Percentiles rank a stretch among this genome's conserved stretches.
These are phyloP conservation scores for Porites australiensis DNA, from an alignment of 64 coral and sea anemone genomes.

Conservation along the genomic window DNA sequence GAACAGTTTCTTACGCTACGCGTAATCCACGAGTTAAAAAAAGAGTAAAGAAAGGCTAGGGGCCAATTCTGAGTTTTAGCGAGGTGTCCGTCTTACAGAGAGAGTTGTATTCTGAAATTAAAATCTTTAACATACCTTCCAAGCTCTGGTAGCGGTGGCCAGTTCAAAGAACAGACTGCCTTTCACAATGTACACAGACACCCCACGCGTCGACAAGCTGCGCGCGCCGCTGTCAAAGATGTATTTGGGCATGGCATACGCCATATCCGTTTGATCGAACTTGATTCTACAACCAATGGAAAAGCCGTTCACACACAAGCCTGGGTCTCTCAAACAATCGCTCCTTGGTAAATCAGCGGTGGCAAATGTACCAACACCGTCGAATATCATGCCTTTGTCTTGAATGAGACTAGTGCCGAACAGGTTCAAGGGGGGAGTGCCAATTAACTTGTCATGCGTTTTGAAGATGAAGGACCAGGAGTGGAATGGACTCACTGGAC, in stretches of 20 bases:
- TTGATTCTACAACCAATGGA: slow-evolving; percentile 73
- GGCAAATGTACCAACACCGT: slow-evolving; percentile 62
- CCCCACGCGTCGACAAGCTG: slow-evolving; percentile 66
- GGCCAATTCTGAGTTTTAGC: too few species aligned
- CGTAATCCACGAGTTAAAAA: too few species aligned
- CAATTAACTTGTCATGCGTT: slow-evolving; percentile 53
- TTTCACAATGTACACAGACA: slow-evolving; percentile 70
- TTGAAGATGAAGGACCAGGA: slow-evolving; percentile 55
- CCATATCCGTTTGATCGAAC: slow-evolving; percentile 50
- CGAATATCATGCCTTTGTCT: slow-evolving; percentile 63
- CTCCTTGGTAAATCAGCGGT: slow-evolving; percentile 3
- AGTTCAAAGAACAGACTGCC: slow-evolving; percentile 77
- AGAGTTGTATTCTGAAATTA: not conserved
- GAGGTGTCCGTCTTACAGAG: not conserved
- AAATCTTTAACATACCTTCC: slow-evolving; percentile 56
- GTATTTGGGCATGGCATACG: slow-evolving; percentile 68
- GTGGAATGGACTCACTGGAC: slow-evolving; percentile 53
- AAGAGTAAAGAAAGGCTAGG: too few species aligned
- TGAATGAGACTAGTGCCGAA: slow-evolving; percentile 36
- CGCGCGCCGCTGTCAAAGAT: slow-evolving; percentile 84
- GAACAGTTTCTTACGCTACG: too few species aligned
- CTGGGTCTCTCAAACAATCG: slow-evolving; percentile 75
- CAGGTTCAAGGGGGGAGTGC: slow-evolving; percentile 55
- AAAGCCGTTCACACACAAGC: slow-evolving; percentile 60
- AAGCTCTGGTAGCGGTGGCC: slow-evolving; percentile 56